Base-by-base conservation (phyloP, 2,888 invertebrate genomes). In the Cyclophora albipunctata region DNA sequence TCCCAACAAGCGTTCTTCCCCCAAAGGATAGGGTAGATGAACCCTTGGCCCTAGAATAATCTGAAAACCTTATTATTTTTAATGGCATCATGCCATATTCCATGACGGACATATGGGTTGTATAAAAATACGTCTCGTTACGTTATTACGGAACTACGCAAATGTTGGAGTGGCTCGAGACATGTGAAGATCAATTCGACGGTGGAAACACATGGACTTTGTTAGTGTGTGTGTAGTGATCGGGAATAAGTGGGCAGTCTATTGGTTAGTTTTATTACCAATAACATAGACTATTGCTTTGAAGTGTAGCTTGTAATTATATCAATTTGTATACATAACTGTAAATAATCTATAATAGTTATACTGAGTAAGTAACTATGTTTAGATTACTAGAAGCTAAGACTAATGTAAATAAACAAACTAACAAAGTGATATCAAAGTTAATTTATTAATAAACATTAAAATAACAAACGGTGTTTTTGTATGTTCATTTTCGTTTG, bases 31-130 rank as follows among this genome's bases (percentile, higher is more conserved):
- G 84, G 86, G 64, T 87, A 86, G 75, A 66, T 69, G 50, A 56
- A 55, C 67, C 57, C 51, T 49, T 51, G 58, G 59, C 59, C 60
- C 53, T 54, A 59, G 59, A 69, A 66, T 62, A 67, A 20, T 20
- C 20, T 20, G 20, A 20, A 20, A 63, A 69, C 67, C 61, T 64
- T 64, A 71, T 69, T 65, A 65, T 72, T 72, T 69, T 60, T 68
- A 72, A 78, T 85, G 86, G 86, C 86, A 85, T 63, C 55, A 55
- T 84, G 87, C 87, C 87, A 87, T 81, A 72, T 71, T 69, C 69
- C 69, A 72, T 71, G 65, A 74, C 76, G 66, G 81, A 68, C 74
- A 80, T 34, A 65, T 68, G 70, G 77, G 76, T 72, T 74, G 71
- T 73, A 73, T 71, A 77, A 81, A 84, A 81, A 84, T 84, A 84